These are phyloP conservation scores for Pygoscelis antarcticus DNA, from an alignment of 2,113 vertebrate genomes.

Conservation along the genomic window DNA sequence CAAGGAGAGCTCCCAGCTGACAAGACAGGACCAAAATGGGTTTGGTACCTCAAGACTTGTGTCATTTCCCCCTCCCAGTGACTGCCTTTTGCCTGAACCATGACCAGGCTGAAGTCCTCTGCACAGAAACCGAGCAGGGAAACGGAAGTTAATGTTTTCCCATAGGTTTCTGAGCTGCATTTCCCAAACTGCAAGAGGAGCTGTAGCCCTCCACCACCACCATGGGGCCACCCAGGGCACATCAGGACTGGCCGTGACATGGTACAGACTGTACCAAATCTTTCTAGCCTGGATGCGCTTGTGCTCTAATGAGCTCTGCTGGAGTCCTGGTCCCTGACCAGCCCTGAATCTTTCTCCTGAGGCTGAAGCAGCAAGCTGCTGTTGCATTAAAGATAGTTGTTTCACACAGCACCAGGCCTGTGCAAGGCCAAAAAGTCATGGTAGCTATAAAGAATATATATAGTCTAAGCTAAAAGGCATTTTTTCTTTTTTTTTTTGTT, in stretches of 20 bases:
- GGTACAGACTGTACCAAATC: background rate
- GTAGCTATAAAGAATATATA: background rate
- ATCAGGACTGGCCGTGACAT: background rate
- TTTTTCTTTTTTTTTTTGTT: background rate
- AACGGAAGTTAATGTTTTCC: background rate
- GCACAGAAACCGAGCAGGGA: background rate
- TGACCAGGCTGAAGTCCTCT: background rate
- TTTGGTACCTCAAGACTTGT: background rate
- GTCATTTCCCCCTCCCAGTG: background rate
- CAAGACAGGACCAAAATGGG: background rate
- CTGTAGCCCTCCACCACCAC: background rate
- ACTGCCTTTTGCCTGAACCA: background rate
- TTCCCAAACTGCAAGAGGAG: background rate
- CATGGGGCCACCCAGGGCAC: background rate
- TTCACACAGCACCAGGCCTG: background rate
- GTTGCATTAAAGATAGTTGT: background rate
- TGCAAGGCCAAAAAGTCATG: background rate
- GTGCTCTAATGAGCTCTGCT: background rate
- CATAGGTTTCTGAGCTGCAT: background rate
- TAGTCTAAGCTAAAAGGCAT: background rate
- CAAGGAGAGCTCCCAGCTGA: background rate
- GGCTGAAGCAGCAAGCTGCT: background rate
- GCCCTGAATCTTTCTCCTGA: background rate
- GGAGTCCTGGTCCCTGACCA: background rate
- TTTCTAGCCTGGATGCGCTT: background rate